Evolutionary conservation across 35 echinoderm and acorn worm species (phyloP), one percentile per base, ranked within the genome.

Genomic region (Acanthaster planci): DNA sequence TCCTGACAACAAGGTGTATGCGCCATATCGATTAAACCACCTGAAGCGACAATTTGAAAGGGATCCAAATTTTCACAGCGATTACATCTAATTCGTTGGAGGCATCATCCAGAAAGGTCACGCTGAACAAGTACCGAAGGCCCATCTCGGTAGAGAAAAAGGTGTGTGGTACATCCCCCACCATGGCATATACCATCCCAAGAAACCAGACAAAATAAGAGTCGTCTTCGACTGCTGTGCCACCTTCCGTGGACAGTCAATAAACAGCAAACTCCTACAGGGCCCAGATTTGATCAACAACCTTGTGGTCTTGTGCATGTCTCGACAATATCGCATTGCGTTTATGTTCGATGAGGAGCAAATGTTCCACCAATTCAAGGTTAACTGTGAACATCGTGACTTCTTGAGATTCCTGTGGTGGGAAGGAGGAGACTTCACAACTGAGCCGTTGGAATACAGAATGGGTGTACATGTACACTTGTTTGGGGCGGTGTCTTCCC

Each of bases 401-500:
- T n/a, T 59, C 34, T 39, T 92, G 8, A 85, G 92, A 21, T 93
- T 93, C 67, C 50, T 93, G 0, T 90, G 92, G 86, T 90, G 86
- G 81, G 38, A 77, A 42, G 67, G 57, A 26, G 92, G 82, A 15
- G 55, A 93, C n/a, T 30, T 67, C 26, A 79, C 42, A 31, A 83
- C 12, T 26, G 22, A 78, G 55, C 81, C 87, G 5, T 10, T 40
- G 14, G 87, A 85, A 38, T 93, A 59, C 80, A 38, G 87, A 22
- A 90, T 93, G 92, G 79, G 40, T 42, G 88, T 94, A 23, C 22
- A 57, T 76, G 67, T 76, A 34, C 87, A 90, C 31, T 58, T 94
- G 0, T 90, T 93, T 51, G 92, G 92, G 15, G 92, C 92, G 30
- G 81, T 39, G 15, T 94, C 92, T 18, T 94, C 92, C 15, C 92